phyloP scores from a whole-genome alignment of 2,113 vertebrate genomes.

The Trochalopteron elliotii region DNA sequence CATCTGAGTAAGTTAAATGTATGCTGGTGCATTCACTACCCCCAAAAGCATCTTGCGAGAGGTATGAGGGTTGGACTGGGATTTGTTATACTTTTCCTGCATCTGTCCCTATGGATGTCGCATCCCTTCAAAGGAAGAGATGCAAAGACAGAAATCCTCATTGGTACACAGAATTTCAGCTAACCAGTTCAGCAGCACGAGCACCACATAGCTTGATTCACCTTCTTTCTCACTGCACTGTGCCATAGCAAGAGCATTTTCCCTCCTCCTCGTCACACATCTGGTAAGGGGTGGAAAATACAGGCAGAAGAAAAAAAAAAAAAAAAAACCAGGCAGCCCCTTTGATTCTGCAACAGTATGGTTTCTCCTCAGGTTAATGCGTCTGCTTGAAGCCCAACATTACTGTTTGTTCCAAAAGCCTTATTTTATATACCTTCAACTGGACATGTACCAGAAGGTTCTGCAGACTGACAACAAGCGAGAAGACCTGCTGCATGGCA shows the following conservation, averaged over 20 bases:
- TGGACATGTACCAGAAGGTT: constrained; percentile 86
- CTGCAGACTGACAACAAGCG: constrained; percentile 81
- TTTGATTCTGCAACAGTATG: background rate
- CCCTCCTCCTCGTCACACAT: background rate
- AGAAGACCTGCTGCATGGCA: constrained; percentile 69
- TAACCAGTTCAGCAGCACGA: constrained; percentile 24
- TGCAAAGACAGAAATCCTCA: background rate
- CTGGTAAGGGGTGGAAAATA: background rate
- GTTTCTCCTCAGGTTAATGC: background rate
- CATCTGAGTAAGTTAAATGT: background rate
- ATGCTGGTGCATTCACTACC: background rate
- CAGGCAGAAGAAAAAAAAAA: background rate
- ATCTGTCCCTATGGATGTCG: background rate
- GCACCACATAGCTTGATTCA: constrained; percentile 24
- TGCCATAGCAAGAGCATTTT: constrained; percentile 9
- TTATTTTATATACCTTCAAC: constrained; percentile 11
- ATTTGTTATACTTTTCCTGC: background rate
- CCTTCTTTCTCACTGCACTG: background rate
- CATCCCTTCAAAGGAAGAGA: background rate
- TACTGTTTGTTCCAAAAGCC: background rate
- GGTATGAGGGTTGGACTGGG: background rate
- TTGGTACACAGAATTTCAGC: constrained; percentile 7
- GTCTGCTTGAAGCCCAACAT: background rate
- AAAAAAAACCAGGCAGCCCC: background rate
- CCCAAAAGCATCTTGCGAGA: background rate